Conservation (phyloP, 2,113 vertebrate species). For the Neodontobutis hainanensis region DNA sequence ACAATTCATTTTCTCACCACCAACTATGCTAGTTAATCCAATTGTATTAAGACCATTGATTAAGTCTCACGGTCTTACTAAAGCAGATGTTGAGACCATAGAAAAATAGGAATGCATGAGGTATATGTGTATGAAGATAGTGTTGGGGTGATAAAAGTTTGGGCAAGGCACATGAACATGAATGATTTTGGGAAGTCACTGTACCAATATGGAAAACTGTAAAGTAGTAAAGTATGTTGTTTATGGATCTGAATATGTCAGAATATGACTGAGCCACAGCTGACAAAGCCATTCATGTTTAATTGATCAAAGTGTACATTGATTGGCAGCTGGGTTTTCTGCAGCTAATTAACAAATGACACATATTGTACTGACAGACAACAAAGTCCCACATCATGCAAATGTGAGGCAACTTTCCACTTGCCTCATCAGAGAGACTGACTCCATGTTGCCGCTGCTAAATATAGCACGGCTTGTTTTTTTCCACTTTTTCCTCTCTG, state of each 20-base stretch:
- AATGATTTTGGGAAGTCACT: slow-evolving; percentile 10
- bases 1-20: not conserved
- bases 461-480: slow-evolving; percentile 51
- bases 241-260: slow-evolving; percentile 13
- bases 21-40: not conserved
- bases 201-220: slow-evolving; percentile 4
- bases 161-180: too few relatives aligned
- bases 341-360: slow-evolving; percentile 60
- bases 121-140: too few relatives aligned
- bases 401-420: slow-evolving; percentile 64
- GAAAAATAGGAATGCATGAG: too few relatives aligned
- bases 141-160: too few relatives aligned
- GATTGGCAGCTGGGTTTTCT: slow-evolving; percentile 41
- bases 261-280: slow-evolving; percentile 25
- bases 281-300: slow-evolving; percentile 59
- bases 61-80: not conserved
- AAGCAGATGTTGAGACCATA: slow-evolving; percentile 8
- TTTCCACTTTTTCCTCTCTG: slow-evolving; percentile 39
- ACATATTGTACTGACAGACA: slow-evolving; percentile 48
- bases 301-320: slow-evolving; percentile 62
- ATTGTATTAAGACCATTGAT: not conserved
- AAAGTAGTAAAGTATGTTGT: not conserved
- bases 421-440: slow-evolving; percentile 48
- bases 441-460: slow-evolving; percentile 38
- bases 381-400: slow-evolving; percentile 52